phyloP scores from a whole-genome alignment of 2,888 invertebrate species.

The Dynastes hyllus region DNA sequence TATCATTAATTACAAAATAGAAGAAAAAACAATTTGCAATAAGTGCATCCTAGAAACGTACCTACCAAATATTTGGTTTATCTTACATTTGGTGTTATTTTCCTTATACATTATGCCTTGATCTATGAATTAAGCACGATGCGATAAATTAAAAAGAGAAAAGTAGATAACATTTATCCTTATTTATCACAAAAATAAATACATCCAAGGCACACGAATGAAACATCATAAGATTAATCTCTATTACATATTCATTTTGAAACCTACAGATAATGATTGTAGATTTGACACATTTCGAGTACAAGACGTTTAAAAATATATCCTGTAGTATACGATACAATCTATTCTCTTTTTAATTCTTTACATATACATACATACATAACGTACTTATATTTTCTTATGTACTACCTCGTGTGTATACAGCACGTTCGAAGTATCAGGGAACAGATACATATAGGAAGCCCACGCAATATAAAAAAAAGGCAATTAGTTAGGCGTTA shows the following conservation, averaged over 20 bases:
- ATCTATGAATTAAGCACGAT: slow-evolving; percentile 9
- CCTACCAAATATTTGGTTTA: too few relatives aligned
- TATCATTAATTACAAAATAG: too few relatives aligned
- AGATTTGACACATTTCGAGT: slow-evolving; percentile 59
- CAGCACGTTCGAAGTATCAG: not conserved
- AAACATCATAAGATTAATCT: slow-evolving; percentile 37
- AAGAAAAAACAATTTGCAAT: too few relatives aligned
- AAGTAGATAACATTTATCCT: slow-evolving; percentile 53
- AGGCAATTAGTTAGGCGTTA: too few relatives aligned
- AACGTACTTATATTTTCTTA: slow-evolving; percentile 19
- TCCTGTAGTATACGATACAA: slow-evolving; percentile 49
- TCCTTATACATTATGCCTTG: slow-evolving; percentile 10
- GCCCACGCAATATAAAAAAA: too few relatives aligned
- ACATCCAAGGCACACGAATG: slow-evolving; percentile 53
- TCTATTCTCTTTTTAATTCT: slow-evolving; percentile 42
- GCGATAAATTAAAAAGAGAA: slow-evolving; percentile 11
- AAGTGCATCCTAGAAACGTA: too few relatives aligned
- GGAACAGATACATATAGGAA: too few relatives aligned
- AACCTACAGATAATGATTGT: slow-evolving; percentile 51
- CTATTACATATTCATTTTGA: slow-evolving; percentile 26
- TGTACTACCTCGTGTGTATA: not conserved
- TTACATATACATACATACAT: slow-evolving; percentile 46
- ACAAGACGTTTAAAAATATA: slow-evolving; percentile 53
- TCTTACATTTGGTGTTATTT: not conserved
- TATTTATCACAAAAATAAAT: slow-evolving; percentile 58